Conservation (phyloP, 2,888 invertebrate genomes). For the Phorcus lineatus region DNA sequence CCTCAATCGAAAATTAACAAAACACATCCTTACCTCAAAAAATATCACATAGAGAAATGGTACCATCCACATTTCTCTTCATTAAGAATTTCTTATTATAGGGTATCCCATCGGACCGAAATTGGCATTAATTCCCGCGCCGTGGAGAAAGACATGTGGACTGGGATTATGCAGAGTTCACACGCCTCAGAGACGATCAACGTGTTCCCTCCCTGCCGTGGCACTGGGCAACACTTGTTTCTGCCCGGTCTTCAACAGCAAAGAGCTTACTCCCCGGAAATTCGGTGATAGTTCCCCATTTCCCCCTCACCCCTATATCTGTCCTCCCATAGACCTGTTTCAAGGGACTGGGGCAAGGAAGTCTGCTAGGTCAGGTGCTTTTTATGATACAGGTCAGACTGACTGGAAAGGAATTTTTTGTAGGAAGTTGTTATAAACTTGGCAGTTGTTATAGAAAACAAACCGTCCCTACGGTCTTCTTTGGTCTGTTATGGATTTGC, state of each 20-base stretch:
- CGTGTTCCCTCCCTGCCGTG: not conserved
- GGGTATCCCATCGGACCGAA: not conserved
- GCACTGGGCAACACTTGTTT: not conserved
- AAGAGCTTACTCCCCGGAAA: not conserved
- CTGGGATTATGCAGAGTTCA: not conserved
- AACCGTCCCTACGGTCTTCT: not conserved
- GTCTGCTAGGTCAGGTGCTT: too few species aligned
- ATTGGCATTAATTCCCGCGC: not conserved
- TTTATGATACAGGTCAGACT: not conserved
- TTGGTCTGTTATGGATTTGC: not conserved
- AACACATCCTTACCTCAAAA: not conserved
- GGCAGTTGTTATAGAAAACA: not conserved
- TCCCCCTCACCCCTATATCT: not conserved
- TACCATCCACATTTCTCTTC: constrained; percentile 4
- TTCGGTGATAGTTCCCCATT: not conserved
- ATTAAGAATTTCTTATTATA: not conserved
- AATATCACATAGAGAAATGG: not conserved
- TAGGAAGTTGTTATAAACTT: not conserved
- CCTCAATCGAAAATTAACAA: too few species aligned
- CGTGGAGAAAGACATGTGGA: not conserved
- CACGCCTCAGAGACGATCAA: too few species aligned
- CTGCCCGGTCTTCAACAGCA: not conserved
- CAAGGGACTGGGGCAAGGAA: too few species aligned
- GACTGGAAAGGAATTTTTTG: not conserved
- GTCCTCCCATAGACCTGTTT: not conserved